phyloP scores from a whole-genome alignment of 2,113 vertebrate genomes.

The Cisticola juncidis region DNA sequence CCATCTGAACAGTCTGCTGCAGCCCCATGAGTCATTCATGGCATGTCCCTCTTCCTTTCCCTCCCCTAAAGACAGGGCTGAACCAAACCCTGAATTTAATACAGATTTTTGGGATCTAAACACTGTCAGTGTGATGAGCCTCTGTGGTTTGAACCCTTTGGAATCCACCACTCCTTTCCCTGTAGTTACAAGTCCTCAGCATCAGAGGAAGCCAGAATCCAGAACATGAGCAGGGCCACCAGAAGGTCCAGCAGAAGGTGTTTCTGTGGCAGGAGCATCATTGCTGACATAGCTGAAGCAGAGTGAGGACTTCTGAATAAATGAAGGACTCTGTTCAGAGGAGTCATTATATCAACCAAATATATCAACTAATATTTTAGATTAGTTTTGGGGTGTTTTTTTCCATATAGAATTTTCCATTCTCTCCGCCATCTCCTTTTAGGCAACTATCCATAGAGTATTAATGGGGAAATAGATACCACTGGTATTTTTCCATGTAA shows the following conservation, averaged over 20 bases:
- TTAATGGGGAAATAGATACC: neutral
- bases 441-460: neutral
- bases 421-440: neutral
- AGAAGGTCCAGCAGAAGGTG: neutral
- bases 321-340: neutral
- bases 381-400: rapidly evolving
- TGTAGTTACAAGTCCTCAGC: neutral
- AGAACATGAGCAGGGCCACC: neutral
- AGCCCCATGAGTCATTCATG: neutral
- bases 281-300: neutral
- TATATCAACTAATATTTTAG: neutral
- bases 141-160: neutral
- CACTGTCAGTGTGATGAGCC: neutral
- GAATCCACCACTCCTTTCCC: neutral
- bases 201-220: neutral
- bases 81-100: neutral
- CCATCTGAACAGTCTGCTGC: neutral
- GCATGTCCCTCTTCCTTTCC: neutral
- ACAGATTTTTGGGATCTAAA: neutral
- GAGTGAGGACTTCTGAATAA: neutral
- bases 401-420: neutral
- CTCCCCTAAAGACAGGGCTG: neutral
- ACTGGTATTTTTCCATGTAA: neutral
- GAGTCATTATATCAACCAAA: neutral
- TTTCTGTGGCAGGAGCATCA: neutral